phyloP scores from a whole-genome alignment of 2,888 invertebrate genomes.

The Spialia ferax region DNA sequence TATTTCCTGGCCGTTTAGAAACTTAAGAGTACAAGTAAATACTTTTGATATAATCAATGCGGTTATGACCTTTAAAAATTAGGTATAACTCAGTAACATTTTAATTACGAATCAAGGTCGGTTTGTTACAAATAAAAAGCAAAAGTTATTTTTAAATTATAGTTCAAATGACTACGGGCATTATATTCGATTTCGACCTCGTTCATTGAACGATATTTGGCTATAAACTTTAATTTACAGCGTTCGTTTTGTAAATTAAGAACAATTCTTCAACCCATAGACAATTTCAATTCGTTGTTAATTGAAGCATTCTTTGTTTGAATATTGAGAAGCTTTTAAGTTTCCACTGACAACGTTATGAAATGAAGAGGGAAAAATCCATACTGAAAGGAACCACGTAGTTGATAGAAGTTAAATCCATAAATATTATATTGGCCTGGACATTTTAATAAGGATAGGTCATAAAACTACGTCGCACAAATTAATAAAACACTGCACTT shows the following conservation, averaged over 20 bases:
- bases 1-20: conserved; percentile 47
- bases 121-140: conserved; percentile 49
- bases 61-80: conserved; percentile 48
- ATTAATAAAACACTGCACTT: not conserved
- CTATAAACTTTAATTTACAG: conserved; percentile 36
- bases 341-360: too few species aligned
- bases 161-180: conserved; percentile 50
- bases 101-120: conserved; percentile 52
- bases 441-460: too few species aligned
- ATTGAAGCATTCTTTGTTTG: not conserved
- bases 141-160: conserved; percentile 49
- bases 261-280: conserved; percentile 24
- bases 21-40: conserved; percentile 18
- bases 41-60: conserved; percentile 25
- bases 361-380: too few species aligned
- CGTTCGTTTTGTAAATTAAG: conserved; percentile 32
- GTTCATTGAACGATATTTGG: conserved; percentile 43
- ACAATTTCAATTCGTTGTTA: conserved; percentile 4
- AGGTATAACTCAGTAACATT: conserved; percentile 47
- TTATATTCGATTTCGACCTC: conserved; percentile 47
- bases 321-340: not conserved
- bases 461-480: not conserved
- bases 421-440: too few species aligned
- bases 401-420: too few species aligned
- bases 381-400: too few species aligned